These are phyloP conservation scores for Pocillopora grandis DNA, from an alignment of 92 coral and sea anemone genomes.

Conservation along the genomic window DNA sequence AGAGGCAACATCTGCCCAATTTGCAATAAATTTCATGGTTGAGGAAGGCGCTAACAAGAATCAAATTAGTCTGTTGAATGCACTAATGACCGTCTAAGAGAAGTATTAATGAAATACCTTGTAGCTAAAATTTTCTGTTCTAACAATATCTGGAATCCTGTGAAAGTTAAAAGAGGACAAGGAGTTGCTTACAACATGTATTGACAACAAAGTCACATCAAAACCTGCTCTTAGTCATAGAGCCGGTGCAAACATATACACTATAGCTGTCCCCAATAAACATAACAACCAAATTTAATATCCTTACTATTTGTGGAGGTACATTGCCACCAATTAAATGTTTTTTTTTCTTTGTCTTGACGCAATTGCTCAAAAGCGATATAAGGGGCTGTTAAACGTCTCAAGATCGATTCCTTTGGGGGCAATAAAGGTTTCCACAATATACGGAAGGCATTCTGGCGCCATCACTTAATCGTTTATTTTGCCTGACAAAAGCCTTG, in stretches of 20 bases:
- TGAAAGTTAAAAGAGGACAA: background rate
- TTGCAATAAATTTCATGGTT: conserved; percentile 39
- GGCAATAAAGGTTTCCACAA: background rate
- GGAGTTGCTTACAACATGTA: background rate
- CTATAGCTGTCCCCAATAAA: background rate
- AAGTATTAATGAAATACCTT: conserved; percentile 22
- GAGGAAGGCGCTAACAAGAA: conserved; percentile 26
- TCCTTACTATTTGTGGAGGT: background rate
- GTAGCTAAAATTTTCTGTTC: background rate
- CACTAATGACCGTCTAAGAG: conserved; percentile 23
- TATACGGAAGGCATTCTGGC: conserved; percentile 1
- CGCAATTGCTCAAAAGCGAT: conserved; percentile 12
- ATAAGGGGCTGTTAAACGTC: conserved; percentile 14
- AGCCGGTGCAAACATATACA: background rate
- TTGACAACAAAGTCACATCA: too few relatives aligned
- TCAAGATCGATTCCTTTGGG: conserved; percentile 10
- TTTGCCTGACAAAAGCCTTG: background rate
- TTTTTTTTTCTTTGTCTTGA: conserved; percentile 19
- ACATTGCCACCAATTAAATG: conserved; percentile 11
- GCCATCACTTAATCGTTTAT: background rate
- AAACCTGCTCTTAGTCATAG: background rate
- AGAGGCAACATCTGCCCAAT: background rate
- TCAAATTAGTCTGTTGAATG: conserved; percentile 35
- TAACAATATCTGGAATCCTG: background rate
- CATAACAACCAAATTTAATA: conserved; percentile 15